Base-by-base conservation (phyloP, 1,140 invertebrate genomes). In the Aphelenchoides besseyi region DNA sequence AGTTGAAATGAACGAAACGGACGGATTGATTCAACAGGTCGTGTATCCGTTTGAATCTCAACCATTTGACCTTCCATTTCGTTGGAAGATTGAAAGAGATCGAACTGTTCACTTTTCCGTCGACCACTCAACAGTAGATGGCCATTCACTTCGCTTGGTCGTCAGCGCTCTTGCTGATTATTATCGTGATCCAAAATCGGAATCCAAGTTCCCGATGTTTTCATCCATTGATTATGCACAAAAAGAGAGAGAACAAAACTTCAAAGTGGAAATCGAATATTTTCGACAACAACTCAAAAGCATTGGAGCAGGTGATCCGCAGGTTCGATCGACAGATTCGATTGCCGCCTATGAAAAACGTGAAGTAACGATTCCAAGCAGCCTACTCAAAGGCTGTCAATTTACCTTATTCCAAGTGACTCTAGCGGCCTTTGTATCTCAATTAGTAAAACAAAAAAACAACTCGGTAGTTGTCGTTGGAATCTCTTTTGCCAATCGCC, bases 101-200 rank as follows among this genome's bases (percentile, higher is more conserved):
- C 30, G 36, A 30, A 32, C 16, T 29, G 36, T 70, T 48, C 26
- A 26, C 12, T 16, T 75, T 30, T 0, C 8, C 23, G 28, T 72
- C 23, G 29, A 74, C 18, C 73, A 74, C 54, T 62, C 37, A 9
- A 66, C 73, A 8, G 63, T 75, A 28, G 73, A 74, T 63, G 73
- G 73, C 36, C 35, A 37, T 54, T 75, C 73, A 28, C 36, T 74
- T 23, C 30, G 28, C 0, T 16, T 73, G 29, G 12, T 73, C 5
- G 26, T 53, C 12, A 30, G 37, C 1, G 48, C 30, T 36, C 30
- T 73, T 12, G 33, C 23, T 1, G 29, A 37, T 26, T 18, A 70
- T 16, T 70, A 70, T 29, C 16, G 30, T n/a, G 23, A 8, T 37
- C 30, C 30, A 23, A n/a, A 64, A 32, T 16, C 36, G 1, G 36